Conservation (phyloP, 2,888 invertebrate genomes). For the Ophion slaviceki region DNA sequence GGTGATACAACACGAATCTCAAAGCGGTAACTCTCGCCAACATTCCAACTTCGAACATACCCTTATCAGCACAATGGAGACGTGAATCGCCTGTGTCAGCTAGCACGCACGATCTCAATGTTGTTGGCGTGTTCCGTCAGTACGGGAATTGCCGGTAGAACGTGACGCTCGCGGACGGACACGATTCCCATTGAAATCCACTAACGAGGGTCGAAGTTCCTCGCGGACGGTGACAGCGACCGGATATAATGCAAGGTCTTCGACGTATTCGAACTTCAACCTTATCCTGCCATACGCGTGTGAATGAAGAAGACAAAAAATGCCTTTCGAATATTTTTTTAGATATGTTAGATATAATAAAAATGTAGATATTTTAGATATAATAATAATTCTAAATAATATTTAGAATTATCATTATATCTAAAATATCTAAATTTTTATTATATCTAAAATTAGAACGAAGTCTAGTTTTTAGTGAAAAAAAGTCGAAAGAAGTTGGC, state of each 20-base stretch:
- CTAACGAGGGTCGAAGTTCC: conserved; percentile 74
- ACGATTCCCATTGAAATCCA: conserved; percentile 71
- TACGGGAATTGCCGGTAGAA: conserved; percentile 54
- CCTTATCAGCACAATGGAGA: conserved; percentile 42
- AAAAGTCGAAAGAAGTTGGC: too few species aligned
- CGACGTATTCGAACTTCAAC: conserved; percentile 69
- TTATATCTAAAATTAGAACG: too few species aligned
- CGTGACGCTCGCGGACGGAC: conserved; percentile 58
- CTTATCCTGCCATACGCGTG: neutral
- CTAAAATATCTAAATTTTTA: too few species aligned
- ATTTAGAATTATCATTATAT: too few species aligned
- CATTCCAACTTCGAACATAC: conserved; percentile 48
- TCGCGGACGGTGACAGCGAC: conserved; percentile 61
- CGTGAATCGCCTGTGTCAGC: conserved; percentile 51
- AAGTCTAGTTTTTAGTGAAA: too few species aligned
- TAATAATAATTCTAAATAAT: too few species aligned
- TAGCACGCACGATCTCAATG: conserved; percentile 57
- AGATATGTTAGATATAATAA: too few species aligned
- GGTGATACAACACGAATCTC: conserved; percentile 26
- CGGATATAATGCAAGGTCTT: conserved; percentile 48
- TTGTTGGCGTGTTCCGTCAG: conserved; percentile 19
- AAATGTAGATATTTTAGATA: too few species aligned
- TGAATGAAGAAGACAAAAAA: neutral
- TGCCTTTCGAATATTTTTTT: neutral
- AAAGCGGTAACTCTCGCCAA: conserved; percentile 44